Base-by-base conservation (phyloP, 2,797 vertebrate genomes). In the Sebastes nivosus region DNA sequence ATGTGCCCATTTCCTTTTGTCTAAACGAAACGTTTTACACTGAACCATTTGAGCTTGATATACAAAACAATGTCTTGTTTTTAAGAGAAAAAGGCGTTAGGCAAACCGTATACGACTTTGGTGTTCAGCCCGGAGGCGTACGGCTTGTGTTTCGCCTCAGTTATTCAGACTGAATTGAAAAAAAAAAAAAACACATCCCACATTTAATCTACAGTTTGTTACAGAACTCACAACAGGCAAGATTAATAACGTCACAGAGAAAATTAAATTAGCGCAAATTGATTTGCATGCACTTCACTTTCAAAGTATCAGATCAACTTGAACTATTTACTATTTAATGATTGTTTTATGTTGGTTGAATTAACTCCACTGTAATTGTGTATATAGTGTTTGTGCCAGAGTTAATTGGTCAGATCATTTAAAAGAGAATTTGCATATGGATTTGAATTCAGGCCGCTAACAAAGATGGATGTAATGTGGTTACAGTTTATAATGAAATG, bases 391-490 rank as follows among this genome's bases (percentile, higher is more conserved):
- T 79, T 82, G 67, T 81, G 46, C 61, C 54, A 36, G 64, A 77
- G 66, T 75, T 70, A 87, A 90, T 86, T 78, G 68, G 75, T 84
- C 71, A 74, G 38, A 84, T 85, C 52, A 81, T 86, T 87, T 85
- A 54, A 85, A 67, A 50, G 46, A 63, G 18, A 74, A 81, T 87
- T 79, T 76, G 59, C 81, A 84, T 83, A 72, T 79, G 67, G 71
- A 84, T 88, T 82, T 86, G 65, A 88, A 79, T 81, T 61, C 18
- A 69, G 20, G 42, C 75, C 59, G 58, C 77, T 64, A 75, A 79
- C 63, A 69, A 55, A 86, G 73, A 83, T 82, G 50, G 69, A 85
- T 82, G 55, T 64, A 52, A 67, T 74, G 75, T 65, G 66, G 74
- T 87, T 79, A 65, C 24, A 36, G 14, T 66, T 71, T 54, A 60